These are phyloP conservation scores for Leguminivora glycinivorella DNA, from an alignment of 1,140 invertebrate species.

Conservation along the genomic window DNA sequence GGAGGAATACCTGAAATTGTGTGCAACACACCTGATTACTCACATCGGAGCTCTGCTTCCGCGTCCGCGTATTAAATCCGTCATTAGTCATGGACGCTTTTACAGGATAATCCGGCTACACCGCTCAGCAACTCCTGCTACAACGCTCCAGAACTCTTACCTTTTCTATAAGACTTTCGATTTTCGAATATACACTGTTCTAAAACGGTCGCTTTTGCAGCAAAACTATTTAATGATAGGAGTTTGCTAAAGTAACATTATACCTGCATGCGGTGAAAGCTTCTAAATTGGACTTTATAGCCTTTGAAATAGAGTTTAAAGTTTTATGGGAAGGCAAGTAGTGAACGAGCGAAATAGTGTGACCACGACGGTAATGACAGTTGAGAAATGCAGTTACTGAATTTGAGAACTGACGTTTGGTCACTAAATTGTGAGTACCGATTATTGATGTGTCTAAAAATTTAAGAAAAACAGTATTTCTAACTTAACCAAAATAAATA, in stretches of 20 bases:
- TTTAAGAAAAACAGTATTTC: neutral
- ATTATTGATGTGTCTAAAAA: neutral
- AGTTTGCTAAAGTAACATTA: neutral
- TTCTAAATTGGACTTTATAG: neutral
- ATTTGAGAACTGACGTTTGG: conserved; percentile 1
- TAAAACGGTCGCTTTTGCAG: neutral
- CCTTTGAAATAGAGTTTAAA: neutral
- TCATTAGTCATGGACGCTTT: conserved; percentile 31
- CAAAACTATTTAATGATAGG: neutral
- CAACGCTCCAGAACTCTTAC: neutral
- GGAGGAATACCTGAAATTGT: neutral
- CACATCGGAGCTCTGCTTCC: conserved; percentile 3
- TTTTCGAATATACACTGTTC: neutral
- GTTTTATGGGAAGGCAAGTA: neutral
- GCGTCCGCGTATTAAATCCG: conserved; percentile 27
- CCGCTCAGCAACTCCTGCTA: neutral
- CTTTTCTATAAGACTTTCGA: neutral
- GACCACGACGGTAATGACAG: neutral
- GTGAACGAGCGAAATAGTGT: neutral
- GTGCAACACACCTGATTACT: conserved; percentile 20
- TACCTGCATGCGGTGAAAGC: neutral
- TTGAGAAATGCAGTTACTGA: conserved; percentile 2
- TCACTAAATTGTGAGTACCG: neutral
- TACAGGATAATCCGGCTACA: conserved; percentile 23
- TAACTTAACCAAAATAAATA: neutral